Evolutionary conservation across 1,140 invertebrate genomes (phyloP).

Genomic region (Dolichoris vasculosae): DNA sequence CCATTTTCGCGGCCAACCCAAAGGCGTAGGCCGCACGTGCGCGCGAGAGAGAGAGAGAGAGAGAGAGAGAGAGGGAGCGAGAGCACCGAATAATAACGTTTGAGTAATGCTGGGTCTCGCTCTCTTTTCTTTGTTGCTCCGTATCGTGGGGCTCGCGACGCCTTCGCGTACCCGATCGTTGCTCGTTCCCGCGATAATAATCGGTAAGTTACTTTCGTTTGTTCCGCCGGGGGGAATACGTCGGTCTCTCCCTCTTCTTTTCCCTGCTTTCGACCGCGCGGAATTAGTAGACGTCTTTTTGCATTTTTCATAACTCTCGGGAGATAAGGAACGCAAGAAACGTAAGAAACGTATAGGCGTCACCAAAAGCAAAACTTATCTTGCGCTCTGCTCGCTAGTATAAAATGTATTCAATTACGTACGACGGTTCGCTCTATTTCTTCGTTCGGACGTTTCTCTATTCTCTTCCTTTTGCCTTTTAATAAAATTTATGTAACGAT

Average conservation of each 20-base stretch:
- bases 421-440: not conserved
- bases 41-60: conserved; percentile 1
- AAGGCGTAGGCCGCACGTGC: conserved; percentile 39
- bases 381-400: not conserved
- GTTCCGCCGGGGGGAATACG: conserved; percentile 10
- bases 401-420: conserved; percentile 14
- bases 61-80: conserved; percentile 2
- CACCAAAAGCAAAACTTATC: conserved; percentile 23
- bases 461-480: not conserved
- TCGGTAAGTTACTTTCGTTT: conserved; percentile 44
- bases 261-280: no score
- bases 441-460: not conserved
- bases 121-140: conserved; percentile 5
- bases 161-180: conserved; percentile 23
- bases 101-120: conserved; percentile 26
- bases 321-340: conserved; percentile 6
- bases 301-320: not conserved
- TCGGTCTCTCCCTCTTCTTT: no score
- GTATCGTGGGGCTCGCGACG: conserved; percentile 7
- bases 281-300: not conserved
- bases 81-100: conserved; percentile 21
- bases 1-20: conserved; percentile 42
- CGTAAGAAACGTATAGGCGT: conserved; percentile 20
- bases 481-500: not conserved
- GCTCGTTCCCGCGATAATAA: conserved; percentile 38